These are phyloP conservation scores for Pocillopora meandrina DNA, from an alignment of 92 coral and sea anemone species.

Conservation along the genomic window DNA sequence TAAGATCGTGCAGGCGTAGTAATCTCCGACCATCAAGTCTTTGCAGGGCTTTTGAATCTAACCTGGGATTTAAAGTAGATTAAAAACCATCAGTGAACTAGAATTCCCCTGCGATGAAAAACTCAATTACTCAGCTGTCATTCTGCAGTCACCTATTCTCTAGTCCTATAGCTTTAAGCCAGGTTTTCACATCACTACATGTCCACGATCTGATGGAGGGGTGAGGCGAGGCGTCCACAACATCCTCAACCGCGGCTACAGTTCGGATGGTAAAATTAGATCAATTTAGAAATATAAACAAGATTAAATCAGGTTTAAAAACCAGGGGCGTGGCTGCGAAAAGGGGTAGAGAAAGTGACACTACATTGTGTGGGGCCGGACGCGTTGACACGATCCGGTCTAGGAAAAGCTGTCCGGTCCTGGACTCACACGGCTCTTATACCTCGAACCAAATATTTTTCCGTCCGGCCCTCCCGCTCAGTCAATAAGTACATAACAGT, in stretches of 20 bases:
- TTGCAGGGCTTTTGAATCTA: constrained; percentile 43
- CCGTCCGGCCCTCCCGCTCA: no score
- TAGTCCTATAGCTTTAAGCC: constrained; percentile 69
- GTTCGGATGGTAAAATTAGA: no score
- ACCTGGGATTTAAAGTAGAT: constrained; percentile 28
- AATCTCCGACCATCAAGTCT: constrained; percentile 63
- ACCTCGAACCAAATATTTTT: no score
- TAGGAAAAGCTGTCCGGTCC: no score
- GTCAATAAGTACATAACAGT: no score
- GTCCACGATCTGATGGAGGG: constrained; percentile 68
- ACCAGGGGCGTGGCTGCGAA: background rate
- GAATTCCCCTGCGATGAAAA: background rate
- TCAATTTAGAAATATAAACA: background rate
- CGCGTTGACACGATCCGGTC: no score
- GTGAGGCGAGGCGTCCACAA: constrained; percentile 51
- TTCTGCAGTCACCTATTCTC: constrained; percentile 1
- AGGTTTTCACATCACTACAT: constrained; percentile 52
- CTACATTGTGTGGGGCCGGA: no score
- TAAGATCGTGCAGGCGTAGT: constrained; percentile 63
- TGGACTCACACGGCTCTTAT: no score
- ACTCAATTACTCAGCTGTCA: background rate
- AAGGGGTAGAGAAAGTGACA: no score
- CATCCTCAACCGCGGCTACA: constrained; percentile 23
- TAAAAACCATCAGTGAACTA: no score
- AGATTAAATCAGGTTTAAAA: background rate